Conservation (phyloP, 2,113 vertebrate species). For the Aegotheles bennettii region DNA sequence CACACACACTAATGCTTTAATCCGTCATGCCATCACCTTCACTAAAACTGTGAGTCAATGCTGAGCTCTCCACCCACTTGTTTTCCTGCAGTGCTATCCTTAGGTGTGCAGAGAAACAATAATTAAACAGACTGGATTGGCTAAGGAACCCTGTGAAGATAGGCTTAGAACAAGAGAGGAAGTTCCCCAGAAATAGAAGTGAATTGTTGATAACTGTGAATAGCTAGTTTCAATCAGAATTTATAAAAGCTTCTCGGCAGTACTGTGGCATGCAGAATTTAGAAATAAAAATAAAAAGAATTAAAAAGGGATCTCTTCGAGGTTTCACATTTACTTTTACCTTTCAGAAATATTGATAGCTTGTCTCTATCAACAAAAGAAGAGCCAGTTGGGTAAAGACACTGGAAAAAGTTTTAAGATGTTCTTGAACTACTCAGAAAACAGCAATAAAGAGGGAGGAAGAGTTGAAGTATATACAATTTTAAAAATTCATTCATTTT, state of each 20-base stretch:
- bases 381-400: neutral
- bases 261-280: neutral
- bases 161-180: neutral
- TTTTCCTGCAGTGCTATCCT: neutral
- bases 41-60: slow-evolving; percentile 12
- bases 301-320: neutral
- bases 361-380: neutral
- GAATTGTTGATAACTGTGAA: neutral
- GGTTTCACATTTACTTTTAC: neutral
- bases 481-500: neutral
- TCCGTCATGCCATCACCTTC: neutral
- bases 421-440: neutral
- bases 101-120: slow-evolving; percentile 1
- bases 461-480: neutral
- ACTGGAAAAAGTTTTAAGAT: neutral
- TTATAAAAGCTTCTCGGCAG: neutral
- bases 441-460: neutral
- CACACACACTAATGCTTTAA: neutral
- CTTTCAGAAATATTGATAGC: neutral
- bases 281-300: neutral
- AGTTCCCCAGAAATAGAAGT: neutral
- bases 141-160: slow-evolving; percentile 10
- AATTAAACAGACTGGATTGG: slow-evolving; percentile 14
- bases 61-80: neutral
- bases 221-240: slow-evolving; percentile 20